These are phyloP conservation scores for Orbicella faveolata DNA, from an alignment of 64 coral and sea anemone species.

Conservation along the genomic window DNA sequence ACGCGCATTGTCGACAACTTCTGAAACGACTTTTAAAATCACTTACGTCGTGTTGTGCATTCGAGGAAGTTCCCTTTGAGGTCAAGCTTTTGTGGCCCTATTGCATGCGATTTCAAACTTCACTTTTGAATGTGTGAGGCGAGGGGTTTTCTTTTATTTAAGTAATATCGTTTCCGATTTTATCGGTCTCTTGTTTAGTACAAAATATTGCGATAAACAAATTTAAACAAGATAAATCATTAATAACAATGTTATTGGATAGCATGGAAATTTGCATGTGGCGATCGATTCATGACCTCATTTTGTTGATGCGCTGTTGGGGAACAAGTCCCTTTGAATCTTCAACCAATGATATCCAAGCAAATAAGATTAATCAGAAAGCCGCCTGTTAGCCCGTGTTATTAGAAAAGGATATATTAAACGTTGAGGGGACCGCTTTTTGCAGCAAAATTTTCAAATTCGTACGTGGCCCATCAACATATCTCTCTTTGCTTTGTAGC, in stretches of 20 bases:
- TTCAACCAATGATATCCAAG: not conserved
- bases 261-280: conserved; percentile 11
- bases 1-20: no score
- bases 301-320: not conserved
- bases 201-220: conserved; percentile 10
- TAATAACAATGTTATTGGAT: conserved; percentile 1
- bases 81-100: no score
- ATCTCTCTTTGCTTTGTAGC: conserved; percentile 29
- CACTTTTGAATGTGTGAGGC: not conserved
- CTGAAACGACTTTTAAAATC: no score
- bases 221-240: conserved; percentile 38
- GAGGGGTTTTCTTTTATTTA: not conserved
- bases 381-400: not conserved
- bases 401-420: not conserved
- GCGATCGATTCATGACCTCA: not conserved
- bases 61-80: no score
- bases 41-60: no score
- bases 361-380: not conserved
- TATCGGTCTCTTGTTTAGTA: not conserved
- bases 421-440: not conserved
- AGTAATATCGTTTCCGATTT: not conserved
- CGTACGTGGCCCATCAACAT: not conserved
- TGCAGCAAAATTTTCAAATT: conserved; percentile 2
- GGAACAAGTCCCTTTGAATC: not conserved
- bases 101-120: no score